phyloP scores from a whole-genome alignment of 2,113 vertebrate species.

The Mustelus asterias region DNA sequence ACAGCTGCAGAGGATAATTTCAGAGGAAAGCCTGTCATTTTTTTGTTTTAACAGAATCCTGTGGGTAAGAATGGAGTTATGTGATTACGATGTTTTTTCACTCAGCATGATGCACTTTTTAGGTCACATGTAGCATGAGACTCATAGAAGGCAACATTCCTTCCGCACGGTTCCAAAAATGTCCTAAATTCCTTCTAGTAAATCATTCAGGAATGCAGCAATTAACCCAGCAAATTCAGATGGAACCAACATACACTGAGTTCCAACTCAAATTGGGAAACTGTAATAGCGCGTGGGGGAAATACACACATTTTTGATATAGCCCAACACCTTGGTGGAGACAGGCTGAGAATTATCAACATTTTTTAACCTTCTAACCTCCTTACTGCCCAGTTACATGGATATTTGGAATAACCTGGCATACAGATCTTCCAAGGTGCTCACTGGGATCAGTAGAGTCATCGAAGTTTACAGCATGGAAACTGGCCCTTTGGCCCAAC shows the following conservation, averaged over 20 bases:
- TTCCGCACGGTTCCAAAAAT: background rate
- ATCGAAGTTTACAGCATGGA: too few relatives aligned
- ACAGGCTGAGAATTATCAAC: background rate
- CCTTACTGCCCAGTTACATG: background rate
- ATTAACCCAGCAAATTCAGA: background rate
- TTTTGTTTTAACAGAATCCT: conserved; percentile 25
- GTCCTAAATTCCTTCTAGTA: background rate
- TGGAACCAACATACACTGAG: background rate
- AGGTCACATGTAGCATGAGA: conserved; percentile 6
- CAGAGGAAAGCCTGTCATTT: conserved; percentile 19
- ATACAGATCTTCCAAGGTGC: background rate
- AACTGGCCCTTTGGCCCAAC: too few relatives aligned
- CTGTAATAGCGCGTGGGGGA: too few relatives aligned
- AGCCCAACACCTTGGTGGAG: background rate
- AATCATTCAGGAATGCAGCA: background rate
- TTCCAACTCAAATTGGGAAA: background rate
- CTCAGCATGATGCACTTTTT: conserved; percentile 8
- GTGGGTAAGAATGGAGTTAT: conserved; percentile 13
- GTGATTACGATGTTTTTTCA: conserved; percentile 20
- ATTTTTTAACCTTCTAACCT: background rate
- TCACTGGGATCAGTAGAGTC: too few relatives aligned
- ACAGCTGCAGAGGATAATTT: conserved; percentile 5
- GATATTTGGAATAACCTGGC: background rate
- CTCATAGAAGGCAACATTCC: conserved; percentile 3
- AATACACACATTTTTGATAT: background rate